Conservation (phyloP, 2,888 invertebrate genomes). For the Acanthosepion lycidas region DNA sequence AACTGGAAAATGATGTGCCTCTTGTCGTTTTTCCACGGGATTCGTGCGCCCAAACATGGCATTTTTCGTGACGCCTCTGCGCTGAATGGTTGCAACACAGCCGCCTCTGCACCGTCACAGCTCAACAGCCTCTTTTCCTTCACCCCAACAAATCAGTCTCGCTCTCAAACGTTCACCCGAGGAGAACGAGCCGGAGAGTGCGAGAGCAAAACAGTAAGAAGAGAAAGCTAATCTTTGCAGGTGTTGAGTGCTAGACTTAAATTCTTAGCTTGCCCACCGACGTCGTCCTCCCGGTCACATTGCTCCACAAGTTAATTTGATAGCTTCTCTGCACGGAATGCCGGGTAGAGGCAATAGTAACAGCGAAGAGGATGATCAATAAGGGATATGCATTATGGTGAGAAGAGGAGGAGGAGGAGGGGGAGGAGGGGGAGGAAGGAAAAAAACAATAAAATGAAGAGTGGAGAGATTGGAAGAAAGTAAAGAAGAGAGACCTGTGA, state of each 20-base stretch:
- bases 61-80: not conserved
- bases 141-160: not conserved
- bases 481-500: not conserved
- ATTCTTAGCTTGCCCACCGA: not conserved
- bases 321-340: not conserved
- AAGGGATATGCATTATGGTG: not conserved
- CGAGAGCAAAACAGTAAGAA: not conserved
- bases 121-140: not conserved
- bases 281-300: not conserved
- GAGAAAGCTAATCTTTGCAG: not conserved
- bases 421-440: not conserved
- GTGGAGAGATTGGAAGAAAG: not conserved
- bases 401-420: not conserved
- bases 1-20: conserved; percentile 20
- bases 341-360: not conserved
- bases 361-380: not conserved
- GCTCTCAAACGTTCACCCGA: not conserved
- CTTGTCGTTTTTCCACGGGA: not conserved
- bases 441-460: too few relatives aligned
- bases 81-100: not conserved
- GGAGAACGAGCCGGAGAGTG: not conserved
- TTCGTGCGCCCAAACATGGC: not conserved
- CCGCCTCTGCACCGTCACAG: not conserved
- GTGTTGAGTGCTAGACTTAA: not conserved
- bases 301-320: conserved; percentile 33